Evolutionary conservation across 2,888 invertebrate genomes (phyloP).

Genomic region (Nezara viridula): DNA sequence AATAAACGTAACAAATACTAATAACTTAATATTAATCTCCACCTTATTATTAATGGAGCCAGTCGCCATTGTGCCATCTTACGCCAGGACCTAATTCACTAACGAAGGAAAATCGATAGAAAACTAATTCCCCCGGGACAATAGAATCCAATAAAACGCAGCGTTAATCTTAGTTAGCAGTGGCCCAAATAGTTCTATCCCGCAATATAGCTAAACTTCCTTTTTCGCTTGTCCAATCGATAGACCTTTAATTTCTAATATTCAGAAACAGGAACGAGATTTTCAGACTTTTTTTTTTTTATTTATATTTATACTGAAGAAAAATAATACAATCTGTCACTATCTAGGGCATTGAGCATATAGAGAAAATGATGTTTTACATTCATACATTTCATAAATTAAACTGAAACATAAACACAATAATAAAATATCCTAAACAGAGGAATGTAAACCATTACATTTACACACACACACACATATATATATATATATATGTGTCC

Average conservation of each 20-base stretch:
- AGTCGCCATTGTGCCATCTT: background rate
- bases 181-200: background rate
- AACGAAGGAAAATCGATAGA: slow-evolving; percentile 23
- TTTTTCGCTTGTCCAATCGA: background rate
- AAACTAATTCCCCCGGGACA: slow-evolving; percentile 20
- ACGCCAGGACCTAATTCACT: background rate
- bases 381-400: no score
- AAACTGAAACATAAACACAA: background rate
- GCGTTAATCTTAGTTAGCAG: slow-evolving; percentile 9
- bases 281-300: no score
- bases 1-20: no score
- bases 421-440: no score
- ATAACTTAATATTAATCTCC: background rate
- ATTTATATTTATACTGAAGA: no score
- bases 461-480: no score
- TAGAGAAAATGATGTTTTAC: no score
- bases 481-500: no score
- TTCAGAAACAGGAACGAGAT: no score
- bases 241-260: background rate
- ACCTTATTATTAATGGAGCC: background rate
- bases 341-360: no score
- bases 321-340: no score
- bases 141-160: slow-evolving; percentile 21
- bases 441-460: no score
- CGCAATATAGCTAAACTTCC: slow-evolving; percentile 8